phyloP scores from a whole-genome alignment of 2,113 vertebrate genomes.

The Ceuthmochares aereus region DNA sequence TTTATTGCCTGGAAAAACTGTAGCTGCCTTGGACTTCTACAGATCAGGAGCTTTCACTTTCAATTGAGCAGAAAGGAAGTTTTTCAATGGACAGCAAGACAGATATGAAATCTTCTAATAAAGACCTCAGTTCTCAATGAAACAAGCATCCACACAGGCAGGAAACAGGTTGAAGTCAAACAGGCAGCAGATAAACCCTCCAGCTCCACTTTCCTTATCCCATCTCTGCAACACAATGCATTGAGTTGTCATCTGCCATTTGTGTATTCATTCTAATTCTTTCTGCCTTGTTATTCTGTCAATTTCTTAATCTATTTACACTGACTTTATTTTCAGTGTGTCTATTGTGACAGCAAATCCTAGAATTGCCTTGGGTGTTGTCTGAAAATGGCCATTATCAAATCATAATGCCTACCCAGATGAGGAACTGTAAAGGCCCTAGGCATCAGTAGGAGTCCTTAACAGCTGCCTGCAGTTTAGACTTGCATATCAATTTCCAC shows the following conservation, averaged over 20 bases:
- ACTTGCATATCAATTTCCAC: conserved; percentile 54
- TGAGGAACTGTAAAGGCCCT: conserved; percentile 57
- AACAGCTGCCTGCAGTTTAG: conserved; percentile 66
- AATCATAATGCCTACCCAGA: conserved; percentile 68
- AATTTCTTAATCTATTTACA: conserved; percentile 78
- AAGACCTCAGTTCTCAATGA: conserved; percentile 24
- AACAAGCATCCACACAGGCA: neutral
- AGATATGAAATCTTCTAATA: conserved; percentile 48
- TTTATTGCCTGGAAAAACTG: neutral
- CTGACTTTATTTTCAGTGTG: conserved; percentile 76
- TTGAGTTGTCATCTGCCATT: conserved; percentile 57
- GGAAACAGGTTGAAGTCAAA: conserved; percentile 29
- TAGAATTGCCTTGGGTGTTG: conserved; percentile 75
- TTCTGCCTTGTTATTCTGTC: conserved; percentile 78
- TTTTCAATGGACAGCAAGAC: conserved; percentile 10
- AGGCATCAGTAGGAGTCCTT: conserved; percentile 49
- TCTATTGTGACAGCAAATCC: conserved; percentile 75
- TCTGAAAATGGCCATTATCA: conserved; percentile 75
- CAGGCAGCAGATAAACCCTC: conserved; percentile 42
- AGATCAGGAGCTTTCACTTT: neutral
- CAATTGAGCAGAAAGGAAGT: neutral
- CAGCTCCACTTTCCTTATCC: neutral
- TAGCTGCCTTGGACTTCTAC: neutral
- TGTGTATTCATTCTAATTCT: conserved; percentile 65
- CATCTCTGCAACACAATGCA: neutral